Evolutionary conservation across 2,113 vertebrate genomes (phyloP).

Genomic region (Sceloporus undulatus): DNA sequence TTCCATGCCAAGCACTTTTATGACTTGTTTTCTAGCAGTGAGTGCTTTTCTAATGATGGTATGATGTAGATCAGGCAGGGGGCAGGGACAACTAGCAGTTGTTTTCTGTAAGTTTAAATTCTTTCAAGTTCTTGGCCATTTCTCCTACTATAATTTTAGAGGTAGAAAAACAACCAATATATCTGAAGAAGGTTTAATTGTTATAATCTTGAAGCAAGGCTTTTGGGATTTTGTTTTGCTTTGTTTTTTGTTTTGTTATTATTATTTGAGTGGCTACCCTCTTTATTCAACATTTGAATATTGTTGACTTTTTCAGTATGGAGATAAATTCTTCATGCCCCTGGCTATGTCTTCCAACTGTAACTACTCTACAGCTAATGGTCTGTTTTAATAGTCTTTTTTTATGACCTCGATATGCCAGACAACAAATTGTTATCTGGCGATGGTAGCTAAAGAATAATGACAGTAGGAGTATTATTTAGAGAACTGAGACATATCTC

Average conservation of each 20-base stretch:
- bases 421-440: conserved; percentile 22
- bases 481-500: conserved; percentile 22
- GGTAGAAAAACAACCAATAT: not conserved
- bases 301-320: conserved; percentile 14
- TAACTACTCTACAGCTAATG: conserved; percentile 17
- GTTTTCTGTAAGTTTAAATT: not conserved
- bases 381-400: conserved; percentile 28
- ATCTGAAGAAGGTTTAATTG: not conserved
- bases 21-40: not conserved
- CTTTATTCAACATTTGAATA: not conserved
- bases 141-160: not conserved
- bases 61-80: not conserved
- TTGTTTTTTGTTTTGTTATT: too few relatives aligned
- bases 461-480: not conserved
- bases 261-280: not conserved
- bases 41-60: not conserved
- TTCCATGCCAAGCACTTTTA: not conserved
- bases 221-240: not conserved
- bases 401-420: conserved; percentile 29
- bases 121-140: not conserved
- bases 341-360: not conserved
- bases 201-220: not conserved
- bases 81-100: not conserved
- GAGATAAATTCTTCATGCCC: not conserved
- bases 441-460: not conserved